Evolutionary conservation across 2,113 vertebrate genomes (phyloP), one percentile per base, ranked within the genome.

Genomic region (Notothenia coriiceps): DNA sequence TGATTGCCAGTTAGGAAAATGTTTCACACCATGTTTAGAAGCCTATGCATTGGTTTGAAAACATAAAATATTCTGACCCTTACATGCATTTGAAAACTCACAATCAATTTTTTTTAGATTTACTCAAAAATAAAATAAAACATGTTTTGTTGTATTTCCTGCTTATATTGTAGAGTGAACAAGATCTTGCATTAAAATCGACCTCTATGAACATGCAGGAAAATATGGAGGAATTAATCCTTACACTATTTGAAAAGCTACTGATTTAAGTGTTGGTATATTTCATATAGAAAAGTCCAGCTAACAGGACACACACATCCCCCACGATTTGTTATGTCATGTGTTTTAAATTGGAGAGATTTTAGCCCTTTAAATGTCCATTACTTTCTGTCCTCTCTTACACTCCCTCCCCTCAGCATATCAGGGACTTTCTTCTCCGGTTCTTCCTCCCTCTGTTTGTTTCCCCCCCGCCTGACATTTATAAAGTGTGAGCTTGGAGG

Each of bases 381-480:
- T 52, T 33, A 43, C 68, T 56, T 79, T 69, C 40, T 64, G 47
- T 76, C 54, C 59, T 77, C 29, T 64, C 22, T 35, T 40, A 43
- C 68, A 70, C 22, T 15, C 0, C 43, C 22, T 61, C 43, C 68
- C 51, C 50, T 68, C 44, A 68, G 33, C 66, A 15, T 40, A 50
- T 60, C 46, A 43, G 22, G 57, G 9, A 49, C 56, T 69, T 55
- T 56, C n/a, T 54, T 67, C 59, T 54, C 14, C 14, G 11, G 0
- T 50, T 54, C n/a, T 54, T 60, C 29, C 33, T 51, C 35, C 40
- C 44, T 72, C 69, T n/a, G 55, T 83, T 79, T 79, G 65, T 86
- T 87, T 86, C 80, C 64, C 67, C 56, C 44, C 65, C 22, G 44
- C 50, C 70, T 86, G 87, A 86, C 86, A 89, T 85, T 88, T 83